These are phyloP conservation scores for Pyrgilauda ruficollis DNA, from an alignment of 2,113 vertebrate genomes.

Conservation along the genomic window DNA sequence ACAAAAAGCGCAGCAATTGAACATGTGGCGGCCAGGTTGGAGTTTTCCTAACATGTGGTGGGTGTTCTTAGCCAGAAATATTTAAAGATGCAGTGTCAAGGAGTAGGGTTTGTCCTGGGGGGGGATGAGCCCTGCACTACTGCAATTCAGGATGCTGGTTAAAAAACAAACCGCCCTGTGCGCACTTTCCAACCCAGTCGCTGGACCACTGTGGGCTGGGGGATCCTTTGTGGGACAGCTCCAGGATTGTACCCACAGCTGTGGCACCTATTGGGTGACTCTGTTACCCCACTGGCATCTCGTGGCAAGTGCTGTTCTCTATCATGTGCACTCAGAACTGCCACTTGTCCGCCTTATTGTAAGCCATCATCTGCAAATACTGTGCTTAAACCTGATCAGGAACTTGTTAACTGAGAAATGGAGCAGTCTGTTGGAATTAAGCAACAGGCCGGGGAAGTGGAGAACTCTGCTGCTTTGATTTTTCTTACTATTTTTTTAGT, in stretches of 20 bases:
- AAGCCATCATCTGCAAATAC: not conserved
- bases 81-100: constrained; percentile 63
- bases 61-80: constrained; percentile 55
- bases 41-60: constrained; percentile 57
- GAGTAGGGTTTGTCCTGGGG: not conserved
- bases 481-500: constrained; percentile 2
- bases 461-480: not conserved
- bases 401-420: not conserved
- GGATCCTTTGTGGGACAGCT: not conserved
- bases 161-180: not conserved
- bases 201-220: not conserved
- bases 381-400: not conserved
- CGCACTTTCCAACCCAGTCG: rapidly evolving
- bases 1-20: constrained; percentile 32
- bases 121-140: rapidly evolving
- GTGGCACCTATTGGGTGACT: not conserved
- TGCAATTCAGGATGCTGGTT: not conserved
- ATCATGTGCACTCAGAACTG: not conserved
- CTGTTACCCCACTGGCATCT: not conserved
- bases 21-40: constrained; percentile 72
- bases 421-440: not conserved
- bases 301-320: not conserved
- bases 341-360: not conserved
- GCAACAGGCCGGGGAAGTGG: not conserved
- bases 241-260: not conserved